These are phyloP conservation scores for Andricus curvator DNA, from an alignment of 2,888 invertebrate genomes.

Conservation along the genomic window DNA sequence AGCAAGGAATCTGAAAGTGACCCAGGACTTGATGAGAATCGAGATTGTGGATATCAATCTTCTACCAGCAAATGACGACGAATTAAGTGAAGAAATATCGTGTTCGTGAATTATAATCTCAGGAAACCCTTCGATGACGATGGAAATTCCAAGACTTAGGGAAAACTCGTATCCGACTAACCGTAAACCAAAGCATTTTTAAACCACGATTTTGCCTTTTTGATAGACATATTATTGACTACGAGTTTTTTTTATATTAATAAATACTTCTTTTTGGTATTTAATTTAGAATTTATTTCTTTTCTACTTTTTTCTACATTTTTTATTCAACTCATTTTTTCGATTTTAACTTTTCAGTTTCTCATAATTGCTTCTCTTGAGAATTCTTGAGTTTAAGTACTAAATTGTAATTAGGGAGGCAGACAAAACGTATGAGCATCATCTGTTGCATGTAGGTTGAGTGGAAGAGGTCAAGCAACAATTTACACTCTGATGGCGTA, in stretches of 20 bases:
- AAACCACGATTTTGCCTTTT: neutral
- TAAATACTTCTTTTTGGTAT: conserved; percentile 10
- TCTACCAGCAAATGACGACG: conserved; percentile 58
- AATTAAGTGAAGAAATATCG: neutral
- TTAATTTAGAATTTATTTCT: neutral
- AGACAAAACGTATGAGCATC: conserved; percentile 63
- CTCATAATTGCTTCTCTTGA: neutral
- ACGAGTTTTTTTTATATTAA: conserved; percentile 23
- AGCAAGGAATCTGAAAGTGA: conserved; percentile 56
- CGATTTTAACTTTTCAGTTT: neutral
- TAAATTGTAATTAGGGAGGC: conserved; percentile 64
- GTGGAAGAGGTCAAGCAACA: conserved; percentile 64
- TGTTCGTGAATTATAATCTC: neutral
- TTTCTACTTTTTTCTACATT: neutral
- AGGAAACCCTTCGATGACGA: neutral
- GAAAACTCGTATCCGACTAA: neutral
- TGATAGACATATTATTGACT: neutral
- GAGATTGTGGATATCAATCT: conserved; percentile 70
- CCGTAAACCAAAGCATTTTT: neutral
- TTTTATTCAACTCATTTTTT: neutral
- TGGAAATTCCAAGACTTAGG: neutral
- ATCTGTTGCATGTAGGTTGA: conserved; percentile 67
- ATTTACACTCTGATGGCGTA: conserved; percentile 61
- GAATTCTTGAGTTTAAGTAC: conserved; percentile 50
- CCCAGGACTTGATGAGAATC: conserved; percentile 63